Percentiles rank a stretch among this genome's conserved stretches.
Evolutionary conservation across 2,113 vertebrate genomes (phyloP).

Genomic region (Grantiella picta): DNA sequence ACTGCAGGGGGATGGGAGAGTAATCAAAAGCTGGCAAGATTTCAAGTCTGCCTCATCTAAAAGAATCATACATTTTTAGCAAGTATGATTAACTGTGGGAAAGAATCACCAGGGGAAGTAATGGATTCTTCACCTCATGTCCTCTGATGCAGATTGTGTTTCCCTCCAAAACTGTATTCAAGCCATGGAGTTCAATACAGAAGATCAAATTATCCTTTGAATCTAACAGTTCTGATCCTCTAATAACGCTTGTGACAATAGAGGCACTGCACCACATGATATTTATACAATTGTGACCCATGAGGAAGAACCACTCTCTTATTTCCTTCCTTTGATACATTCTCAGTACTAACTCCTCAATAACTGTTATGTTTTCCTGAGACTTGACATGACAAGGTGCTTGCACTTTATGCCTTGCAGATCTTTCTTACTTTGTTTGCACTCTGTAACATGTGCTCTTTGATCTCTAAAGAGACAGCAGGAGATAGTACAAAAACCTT

Average conservation of each 20-base stretch:
- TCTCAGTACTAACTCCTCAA: not conserved
- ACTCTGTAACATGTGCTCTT: not conserved
- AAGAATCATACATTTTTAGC: conserved; percentile 28
- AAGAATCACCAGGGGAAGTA: conserved; percentile 13
- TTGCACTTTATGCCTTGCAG: not conserved
- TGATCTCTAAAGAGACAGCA: not conserved
- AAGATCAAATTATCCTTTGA: conserved; percentile 8
- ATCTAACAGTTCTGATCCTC: not conserved
- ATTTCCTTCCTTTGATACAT: not conserved
- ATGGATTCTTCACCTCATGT: conserved; percentile 1
- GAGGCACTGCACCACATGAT: not conserved
- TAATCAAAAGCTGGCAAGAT: conserved; percentile 38
- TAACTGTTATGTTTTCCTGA: not conserved
- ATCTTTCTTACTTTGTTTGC: not conserved
- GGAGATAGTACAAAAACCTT: not conserved
- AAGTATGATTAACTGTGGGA: conserved; percentile 52
- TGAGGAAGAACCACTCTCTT: not conserved
- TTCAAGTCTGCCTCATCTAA: conserved; percentile 30
- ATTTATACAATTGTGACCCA: not conserved
- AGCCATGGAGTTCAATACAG: not conserved
- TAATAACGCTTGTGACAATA: not conserved
- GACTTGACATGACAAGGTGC: not conserved
- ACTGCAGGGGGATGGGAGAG: not conserved
- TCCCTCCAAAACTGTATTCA: not conserved
- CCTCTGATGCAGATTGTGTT: not conserved